Conservation (phyloP, 1,140 invertebrate genomes). For the Homarus americanus region DNA sequence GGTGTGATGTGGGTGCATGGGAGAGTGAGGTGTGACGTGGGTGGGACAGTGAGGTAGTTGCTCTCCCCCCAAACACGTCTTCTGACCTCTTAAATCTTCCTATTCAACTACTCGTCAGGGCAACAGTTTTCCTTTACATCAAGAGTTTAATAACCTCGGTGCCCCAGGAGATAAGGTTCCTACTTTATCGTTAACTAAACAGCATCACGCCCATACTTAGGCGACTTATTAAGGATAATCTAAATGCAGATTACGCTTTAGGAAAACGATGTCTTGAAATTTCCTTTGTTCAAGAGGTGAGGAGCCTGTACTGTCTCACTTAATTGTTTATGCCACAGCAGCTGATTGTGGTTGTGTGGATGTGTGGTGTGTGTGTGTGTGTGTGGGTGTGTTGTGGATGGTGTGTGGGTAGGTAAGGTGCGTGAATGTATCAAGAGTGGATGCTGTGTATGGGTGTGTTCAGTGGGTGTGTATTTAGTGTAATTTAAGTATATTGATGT, state of each 20-base stretch:
- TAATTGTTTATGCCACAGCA: constrained; percentile 8
- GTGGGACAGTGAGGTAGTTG: neutral
- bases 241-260: constrained; percentile 36
- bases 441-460: neutral
- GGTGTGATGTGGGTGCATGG: neutral
- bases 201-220: neutral
- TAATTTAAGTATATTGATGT: no score
- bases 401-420: neutral
- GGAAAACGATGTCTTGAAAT: constrained; percentile 17
- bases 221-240: constrained; percentile 25
- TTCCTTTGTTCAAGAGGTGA: constrained; percentile 19
- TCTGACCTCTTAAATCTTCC: no score
- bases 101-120: no score
- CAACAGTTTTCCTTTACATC: no score
- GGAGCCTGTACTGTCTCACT: constrained; percentile 1
- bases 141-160: no score
- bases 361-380: neutral
- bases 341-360: neutral
- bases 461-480: neutral
- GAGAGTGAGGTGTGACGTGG: neutral
- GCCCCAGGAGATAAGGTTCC: no score
- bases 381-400: neutral
- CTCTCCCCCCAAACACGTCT: no score
- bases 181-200: neutral
- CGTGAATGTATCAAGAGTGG: neutral